phyloP scores from a whole-genome alignment of 1,140 invertebrate genomes.

The Trypoxylus dichotomus region DNA sequence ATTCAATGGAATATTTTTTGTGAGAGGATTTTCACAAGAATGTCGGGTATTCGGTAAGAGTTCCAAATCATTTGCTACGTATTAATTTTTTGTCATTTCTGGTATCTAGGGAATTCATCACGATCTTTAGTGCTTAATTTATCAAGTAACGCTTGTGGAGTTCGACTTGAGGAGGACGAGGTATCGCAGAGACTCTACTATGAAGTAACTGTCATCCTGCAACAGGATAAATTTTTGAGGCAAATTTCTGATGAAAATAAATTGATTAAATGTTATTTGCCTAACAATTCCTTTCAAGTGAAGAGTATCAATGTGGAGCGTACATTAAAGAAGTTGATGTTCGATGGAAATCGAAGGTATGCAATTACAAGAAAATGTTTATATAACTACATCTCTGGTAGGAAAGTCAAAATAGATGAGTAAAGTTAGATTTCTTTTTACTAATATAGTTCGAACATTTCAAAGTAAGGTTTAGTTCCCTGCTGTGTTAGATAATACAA shows the following conservation, averaged over 20 bases:
- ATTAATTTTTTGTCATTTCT: background rate
- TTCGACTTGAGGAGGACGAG: slow-evolving; percentile 58
- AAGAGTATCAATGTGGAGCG: background rate
- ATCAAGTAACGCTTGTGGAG: slow-evolving; percentile 67
- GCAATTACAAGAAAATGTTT: background rate
- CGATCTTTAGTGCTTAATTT: slow-evolving; percentile 59
- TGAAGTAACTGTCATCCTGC: slow-evolving; percentile 65
- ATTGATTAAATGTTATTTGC: background rate
- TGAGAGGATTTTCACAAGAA: slow-evolving; percentile 69
- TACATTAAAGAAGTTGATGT: background rate
- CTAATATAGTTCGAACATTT: too few relatives aligned
- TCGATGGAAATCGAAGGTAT: background rate
- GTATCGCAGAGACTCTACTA: slow-evolving; percentile 59
- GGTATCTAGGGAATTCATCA: slow-evolving; percentile 51
- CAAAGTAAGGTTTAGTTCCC: too few relatives aligned
- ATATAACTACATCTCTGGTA: too few relatives aligned
- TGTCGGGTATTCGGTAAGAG: slow-evolving; percentile 60
- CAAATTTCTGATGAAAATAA: slow-evolving; percentile 68
- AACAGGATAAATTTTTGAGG: slow-evolving; percentile 70
- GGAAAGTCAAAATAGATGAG: too few relatives aligned
- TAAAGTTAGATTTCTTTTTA: too few relatives aligned
- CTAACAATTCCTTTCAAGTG: background rate
- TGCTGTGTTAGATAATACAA: too few relatives aligned
- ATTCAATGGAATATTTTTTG: slow-evolving; percentile 70
- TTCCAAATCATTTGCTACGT: background rate